phyloP scores from a whole-genome alignment of 92 coral and sea anemone species.

The Heliopora coerulea region DNA sequence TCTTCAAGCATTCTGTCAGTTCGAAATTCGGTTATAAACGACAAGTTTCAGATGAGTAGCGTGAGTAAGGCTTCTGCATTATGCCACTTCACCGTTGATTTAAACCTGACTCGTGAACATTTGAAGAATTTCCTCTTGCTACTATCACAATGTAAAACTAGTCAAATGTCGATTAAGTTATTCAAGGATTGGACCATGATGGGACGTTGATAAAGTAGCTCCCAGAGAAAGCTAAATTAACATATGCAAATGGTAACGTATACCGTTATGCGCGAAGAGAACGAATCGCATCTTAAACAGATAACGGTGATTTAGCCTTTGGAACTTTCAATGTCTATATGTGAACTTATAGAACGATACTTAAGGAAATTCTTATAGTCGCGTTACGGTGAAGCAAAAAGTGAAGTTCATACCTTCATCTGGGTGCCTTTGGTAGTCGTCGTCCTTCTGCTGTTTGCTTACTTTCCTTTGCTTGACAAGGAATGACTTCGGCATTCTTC shows the following conservation, averaged over 20 bases:
- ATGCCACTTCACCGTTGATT: not conserved
- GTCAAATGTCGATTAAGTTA: not conserved
- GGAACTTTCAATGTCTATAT: not conserved
- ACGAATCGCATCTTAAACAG: slow-evolving; percentile 3
- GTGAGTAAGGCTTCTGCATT: not conserved
- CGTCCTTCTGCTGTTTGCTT: slow-evolving; percentile 42
- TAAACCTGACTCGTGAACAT: not conserved
- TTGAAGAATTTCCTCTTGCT: not conserved
- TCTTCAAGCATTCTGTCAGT: not conserved
- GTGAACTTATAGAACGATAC: slow-evolving; percentile 3
- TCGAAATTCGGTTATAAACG: not conserved
- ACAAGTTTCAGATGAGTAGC: not conserved
- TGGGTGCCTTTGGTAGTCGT: slow-evolving; percentile 5
- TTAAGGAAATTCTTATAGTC: not conserved
- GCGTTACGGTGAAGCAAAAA: not conserved
- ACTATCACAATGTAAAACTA: not conserved
- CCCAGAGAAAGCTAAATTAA: slow-evolving; percentile 25
- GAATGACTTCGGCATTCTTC: slow-evolving; percentile 74
- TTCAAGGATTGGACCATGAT: not conserved
- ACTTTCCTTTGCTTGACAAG: slow-evolving; percentile 75
- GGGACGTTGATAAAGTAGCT: not conserved
- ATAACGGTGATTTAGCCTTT: slow-evolving; percentile 27
- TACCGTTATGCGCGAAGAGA: slow-evolving; percentile 40
- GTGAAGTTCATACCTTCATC: slow-evolving; percentile 24
- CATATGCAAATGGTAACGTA: slow-evolving; percentile 42